phyloP scores from a whole-genome alignment of 2,888 invertebrate genomes.

The Drosophila putrida region DNA sequence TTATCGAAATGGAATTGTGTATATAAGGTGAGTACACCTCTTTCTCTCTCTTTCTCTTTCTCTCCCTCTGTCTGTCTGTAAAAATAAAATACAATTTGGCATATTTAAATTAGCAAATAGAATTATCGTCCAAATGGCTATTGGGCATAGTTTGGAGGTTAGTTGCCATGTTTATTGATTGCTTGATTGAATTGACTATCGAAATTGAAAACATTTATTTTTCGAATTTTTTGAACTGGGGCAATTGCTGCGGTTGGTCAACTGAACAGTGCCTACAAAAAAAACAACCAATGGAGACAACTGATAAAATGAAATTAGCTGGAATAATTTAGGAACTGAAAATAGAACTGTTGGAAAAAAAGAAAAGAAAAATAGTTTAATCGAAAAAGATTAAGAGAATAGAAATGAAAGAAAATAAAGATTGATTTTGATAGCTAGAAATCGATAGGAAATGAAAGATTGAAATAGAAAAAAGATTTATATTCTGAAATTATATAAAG shows the following conservation, averaged over 20 bases:
- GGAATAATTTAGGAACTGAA: not conserved
- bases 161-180: constrained; percentile 79
- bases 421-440: too few species aligned
- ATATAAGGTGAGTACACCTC: not conserved
- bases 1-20: not conserved
- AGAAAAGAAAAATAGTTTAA: not conserved
- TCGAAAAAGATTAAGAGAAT: not conserved
- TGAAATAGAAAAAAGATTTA: too few species aligned
- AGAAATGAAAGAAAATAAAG: too few species aligned
- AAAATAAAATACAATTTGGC: constrained; percentile 73
- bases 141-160: constrained; percentile 61
- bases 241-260: constrained; percentile 17
- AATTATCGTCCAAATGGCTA: constrained; percentile 64
- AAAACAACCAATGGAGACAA: not conserved
- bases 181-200: constrained; percentile 71
- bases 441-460: too few species aligned
- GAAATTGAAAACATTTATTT: constrained; percentile 44
- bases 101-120: constrained; percentile 80
- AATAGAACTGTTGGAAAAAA: not conserved
- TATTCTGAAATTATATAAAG: not conserved
- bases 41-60: not conserved
- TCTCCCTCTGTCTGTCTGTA: constrained; percentile 3
- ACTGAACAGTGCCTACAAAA: not conserved
- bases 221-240: constrained; percentile 10
- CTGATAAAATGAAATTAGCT: not conserved